Conservation (phyloP, 2,797 vertebrate genomes). For the Pipistrellus nathusii region DNA sequence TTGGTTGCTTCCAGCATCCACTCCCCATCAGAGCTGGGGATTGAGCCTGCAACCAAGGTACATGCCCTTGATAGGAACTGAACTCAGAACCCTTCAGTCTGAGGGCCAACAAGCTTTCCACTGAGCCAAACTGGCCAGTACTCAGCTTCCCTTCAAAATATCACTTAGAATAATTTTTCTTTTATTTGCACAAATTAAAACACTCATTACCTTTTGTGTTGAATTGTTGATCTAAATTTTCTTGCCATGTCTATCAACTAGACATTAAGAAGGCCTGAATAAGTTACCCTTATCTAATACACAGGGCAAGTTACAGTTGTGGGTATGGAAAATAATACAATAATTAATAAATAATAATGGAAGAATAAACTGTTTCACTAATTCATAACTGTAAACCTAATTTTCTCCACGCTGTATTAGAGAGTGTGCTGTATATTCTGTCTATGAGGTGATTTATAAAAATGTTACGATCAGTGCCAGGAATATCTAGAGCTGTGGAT, state of each 20-base stretch:
- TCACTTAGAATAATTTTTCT: conserved; percentile 2
- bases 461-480: conserved; percentile 25
- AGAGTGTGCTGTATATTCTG: neutral
- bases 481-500: neutral
- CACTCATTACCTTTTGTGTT: neutral
- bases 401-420: neutral
- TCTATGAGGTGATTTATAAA: conserved; percentile 36
- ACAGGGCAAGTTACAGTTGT: neutral
- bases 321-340: neutral
- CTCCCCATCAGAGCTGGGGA: too few species aligned
- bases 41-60: too few species aligned
- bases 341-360: neutral
- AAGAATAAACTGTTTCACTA: neutral
- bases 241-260: conserved; percentile 23
- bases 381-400: neutral
- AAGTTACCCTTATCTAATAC: neutral
- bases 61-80: too few species aligned
- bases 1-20: too few species aligned
- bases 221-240: conserved; percentile 46
- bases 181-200: neutral
- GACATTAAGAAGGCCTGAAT: neutral
- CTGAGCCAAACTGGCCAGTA: too few species aligned
- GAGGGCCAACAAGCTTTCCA: too few species aligned
- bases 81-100: too few species aligned
- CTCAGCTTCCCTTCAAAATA: conserved; percentile 27